Evolutionary conservation across 2,797 vertebrate genomes (phyloP), one percentile per base, ranked within the genome.

Genomic region (Alauda arvensis): DNA sequence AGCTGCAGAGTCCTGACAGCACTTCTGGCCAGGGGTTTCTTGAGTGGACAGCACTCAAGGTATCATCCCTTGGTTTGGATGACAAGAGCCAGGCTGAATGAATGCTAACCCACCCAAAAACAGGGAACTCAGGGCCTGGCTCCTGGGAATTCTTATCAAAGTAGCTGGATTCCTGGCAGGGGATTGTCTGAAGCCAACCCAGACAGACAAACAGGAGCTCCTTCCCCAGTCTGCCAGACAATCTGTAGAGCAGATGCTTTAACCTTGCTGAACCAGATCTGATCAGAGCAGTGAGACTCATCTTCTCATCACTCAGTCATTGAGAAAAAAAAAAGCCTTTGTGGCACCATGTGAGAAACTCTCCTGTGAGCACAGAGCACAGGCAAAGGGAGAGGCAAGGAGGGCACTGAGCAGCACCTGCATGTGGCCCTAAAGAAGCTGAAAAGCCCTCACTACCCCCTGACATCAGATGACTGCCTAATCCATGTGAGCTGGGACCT

Each of bases 181-280:
- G 12, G n/a, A 91, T 42, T 1, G 2, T 52, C 61, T 83, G 83
- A 82, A 90, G 57, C 53, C n/a, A 31, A 18, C 18, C 53, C 46
- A 89, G 75, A 26, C 68, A 95, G 84, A 82, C 33, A 89, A 62
- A 48, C 9, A 18, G 25, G 18, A 80, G 43, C 80, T 68, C 40
- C 31, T 82, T 55, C 20, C 46, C 34, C 15, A 34, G 33, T 20
- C 59, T 67, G 51, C 40, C 75, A 88, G 87, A 75, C 8, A 4
- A 33, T 17, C 33, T 66, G 63, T 75, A 66, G 90, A 88, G 76
- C 2, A 2, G 53, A n/a, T 88, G 52, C 65, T 83, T 75, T 81
- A 92, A 84, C 67, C 80, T 56, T 71, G 80, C 67, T 53, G 70
- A 94, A 88, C 69, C 75, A 85, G 87, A 77, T 87, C 80, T 89